Percentiles rank a stretch among this genome's conserved stretches.
Conservation (phyloP, 2,888 invertebrate genomes). For the Polyploca ridens region DNA sequence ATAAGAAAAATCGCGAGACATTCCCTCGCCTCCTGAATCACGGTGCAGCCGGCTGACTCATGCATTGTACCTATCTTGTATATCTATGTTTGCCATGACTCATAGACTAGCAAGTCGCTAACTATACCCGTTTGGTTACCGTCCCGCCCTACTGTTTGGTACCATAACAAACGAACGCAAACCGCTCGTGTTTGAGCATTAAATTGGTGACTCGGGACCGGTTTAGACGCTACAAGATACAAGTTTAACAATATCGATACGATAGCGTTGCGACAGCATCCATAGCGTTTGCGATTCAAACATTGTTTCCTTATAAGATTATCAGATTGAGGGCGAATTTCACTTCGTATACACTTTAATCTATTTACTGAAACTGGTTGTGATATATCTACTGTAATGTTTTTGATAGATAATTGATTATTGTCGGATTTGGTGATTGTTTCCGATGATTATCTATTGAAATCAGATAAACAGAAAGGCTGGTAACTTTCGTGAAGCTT, state of each 20-base stretch:
- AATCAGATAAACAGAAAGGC: slow-evolving; percentile 7
- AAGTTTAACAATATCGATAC: slow-evolving; percentile 11
- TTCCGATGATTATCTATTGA: neutral
- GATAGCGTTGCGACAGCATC: slow-evolving; percentile 25
- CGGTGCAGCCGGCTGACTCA: slow-evolving; percentile 44
- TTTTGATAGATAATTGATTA: neutral
- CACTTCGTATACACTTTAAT: slow-evolving; percentile 3
- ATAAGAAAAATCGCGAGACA: slow-evolving; percentile 40
- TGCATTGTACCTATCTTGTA: slow-evolving; percentile 1
- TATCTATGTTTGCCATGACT: neutral
- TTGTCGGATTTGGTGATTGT: neutral
- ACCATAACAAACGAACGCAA: slow-evolving; percentile 12
- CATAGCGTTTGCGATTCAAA: slow-evolving; percentile 15
- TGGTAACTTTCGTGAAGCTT: neutral
- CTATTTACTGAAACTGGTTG: neutral
- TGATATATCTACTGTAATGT: neutral
- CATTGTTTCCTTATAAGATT: slow-evolving; percentile 16
- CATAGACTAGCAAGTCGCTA: neutral
- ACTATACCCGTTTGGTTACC: neutral
- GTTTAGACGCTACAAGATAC: slow-evolving; percentile 11
- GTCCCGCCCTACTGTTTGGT: slow-evolving; percentile 8
- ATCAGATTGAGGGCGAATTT: slow-evolving; percentile 10
- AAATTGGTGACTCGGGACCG: slow-evolving; percentile 7
- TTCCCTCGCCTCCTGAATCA: slow-evolving; percentile 52
- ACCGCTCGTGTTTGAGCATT: slow-evolving; percentile 5